Evolutionary conservation across 2,888 invertebrate species (phyloP).

Genomic region (Rosalia funebris): DNA sequence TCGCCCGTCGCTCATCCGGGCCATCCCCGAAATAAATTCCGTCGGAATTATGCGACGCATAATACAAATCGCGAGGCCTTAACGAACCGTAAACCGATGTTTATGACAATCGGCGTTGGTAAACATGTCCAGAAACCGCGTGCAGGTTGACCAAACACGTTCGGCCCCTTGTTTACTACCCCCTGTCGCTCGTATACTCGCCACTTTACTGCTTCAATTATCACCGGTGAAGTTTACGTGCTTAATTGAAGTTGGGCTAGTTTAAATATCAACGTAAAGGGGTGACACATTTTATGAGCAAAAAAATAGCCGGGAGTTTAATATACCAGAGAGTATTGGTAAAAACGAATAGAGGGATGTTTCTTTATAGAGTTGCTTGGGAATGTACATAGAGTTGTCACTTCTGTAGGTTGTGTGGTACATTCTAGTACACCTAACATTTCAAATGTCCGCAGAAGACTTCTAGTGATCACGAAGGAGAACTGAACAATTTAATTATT

Average conservation of each 20-base stretch:
- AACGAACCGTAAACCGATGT: constrained; percentile 52
- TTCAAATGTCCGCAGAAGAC: too few relatives aligned
- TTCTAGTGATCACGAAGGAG: too few relatives aligned
- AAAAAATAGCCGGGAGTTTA: too few relatives aligned
- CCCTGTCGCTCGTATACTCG: constrained; percentile 49
- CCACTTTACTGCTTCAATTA: constrained; percentile 51
- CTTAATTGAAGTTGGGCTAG: constrained; percentile 28
- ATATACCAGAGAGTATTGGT: too few relatives aligned
- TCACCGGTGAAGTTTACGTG: constrained; percentile 36
- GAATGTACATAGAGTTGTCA: too few relatives aligned
- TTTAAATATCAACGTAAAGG: constrained; percentile 16
- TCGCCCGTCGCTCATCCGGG: too few relatives aligned
- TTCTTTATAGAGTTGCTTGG: too few relatives aligned
- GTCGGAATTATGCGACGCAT: constrained; percentile 36
- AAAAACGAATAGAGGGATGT: too few relatives aligned
- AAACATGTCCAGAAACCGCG: constrained; percentile 46
- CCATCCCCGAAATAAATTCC: constrained; percentile 19
- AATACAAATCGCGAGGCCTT: constrained; percentile 40
- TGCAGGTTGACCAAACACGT: constrained; percentile 53
- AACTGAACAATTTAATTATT: too few relatives aligned
- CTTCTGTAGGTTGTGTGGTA: too few relatives aligned
- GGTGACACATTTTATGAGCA: too few relatives aligned
- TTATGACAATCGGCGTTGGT: constrained; percentile 49
- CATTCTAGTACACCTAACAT: too few relatives aligned
- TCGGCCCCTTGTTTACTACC: constrained; percentile 50